These are phyloP conservation scores for Caenorhabditis zanzibari DNA, from an alignment of 2,888 invertebrate species.

Conservation along the genomic window DNA sequence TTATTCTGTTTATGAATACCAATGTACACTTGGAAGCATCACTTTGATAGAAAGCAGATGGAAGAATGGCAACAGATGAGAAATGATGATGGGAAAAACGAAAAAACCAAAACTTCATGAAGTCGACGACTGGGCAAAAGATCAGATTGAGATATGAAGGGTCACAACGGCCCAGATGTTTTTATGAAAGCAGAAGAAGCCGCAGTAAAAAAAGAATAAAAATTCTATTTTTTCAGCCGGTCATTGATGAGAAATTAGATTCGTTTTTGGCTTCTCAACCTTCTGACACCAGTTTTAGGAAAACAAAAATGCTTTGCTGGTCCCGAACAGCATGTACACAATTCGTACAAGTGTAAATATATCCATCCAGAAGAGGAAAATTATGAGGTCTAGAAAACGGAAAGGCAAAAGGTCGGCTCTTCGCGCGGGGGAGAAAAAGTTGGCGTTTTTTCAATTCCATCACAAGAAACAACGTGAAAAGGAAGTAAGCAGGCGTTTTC, in stretches of 20 bases:
- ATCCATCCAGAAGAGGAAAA: not conserved
- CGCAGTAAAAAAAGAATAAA: not conserved
- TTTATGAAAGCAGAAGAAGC: not conserved
- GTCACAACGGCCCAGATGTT: constrained; percentile 40
- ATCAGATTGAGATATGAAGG: constrained; percentile 36
- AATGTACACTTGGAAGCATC: constrained; percentile 38
- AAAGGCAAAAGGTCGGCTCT: constrained; percentile 44
- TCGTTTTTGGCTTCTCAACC: constrained; percentile 35
- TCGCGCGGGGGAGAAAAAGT: constrained; percentile 17
- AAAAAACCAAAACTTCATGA: constrained; percentile 33
- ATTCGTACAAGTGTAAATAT: constrained; percentile 21
- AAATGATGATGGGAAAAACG: constrained; percentile 22
- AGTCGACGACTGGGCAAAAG: constrained; percentile 33
- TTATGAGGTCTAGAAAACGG: not conserved
- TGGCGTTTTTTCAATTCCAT: constrained; percentile 43
- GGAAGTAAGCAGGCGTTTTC: constrained; percentile 59
- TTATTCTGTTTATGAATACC: constrained; percentile 35
- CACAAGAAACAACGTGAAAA: constrained; percentile 48
- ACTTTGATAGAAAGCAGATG: constrained; percentile 55
- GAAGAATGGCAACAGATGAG: constrained; percentile 50
- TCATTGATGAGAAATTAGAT: constrained; percentile 25
- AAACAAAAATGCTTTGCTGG: constrained; percentile 11
- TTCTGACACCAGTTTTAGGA: constrained; percentile 5
- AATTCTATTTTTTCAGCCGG: constrained; percentile 3
- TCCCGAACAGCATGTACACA: constrained; percentile 16